Evolutionary conservation across 1,140 invertebrate genomes (phyloP), one percentile per base, ranked within the genome.

Genomic region (Zophobas atratus): DNA sequence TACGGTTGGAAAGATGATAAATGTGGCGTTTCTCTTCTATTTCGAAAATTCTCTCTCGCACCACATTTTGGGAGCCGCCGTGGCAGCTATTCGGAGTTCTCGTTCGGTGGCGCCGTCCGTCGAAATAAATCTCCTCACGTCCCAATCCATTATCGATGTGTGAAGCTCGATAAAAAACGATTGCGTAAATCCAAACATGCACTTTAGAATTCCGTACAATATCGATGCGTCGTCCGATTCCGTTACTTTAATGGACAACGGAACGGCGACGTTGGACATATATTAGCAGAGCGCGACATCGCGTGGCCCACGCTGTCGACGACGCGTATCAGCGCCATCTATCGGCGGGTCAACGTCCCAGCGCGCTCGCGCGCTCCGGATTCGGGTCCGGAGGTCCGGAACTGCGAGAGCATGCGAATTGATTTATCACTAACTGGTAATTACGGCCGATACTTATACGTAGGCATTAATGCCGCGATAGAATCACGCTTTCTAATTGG

Each of bases 201-300:
- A 71, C 6, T n/a, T 74, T 72, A 46, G 70, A 55, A 74, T 77
- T 70, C 57, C 63, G 73, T 76, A 70, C 71, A 73, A 77, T 80
- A 77, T 77, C 76, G 56, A 49, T 77, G 70, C 71, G 75, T 79
- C 75, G 46, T 39, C 32, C 48, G 33, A 76, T 41, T 67, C 76
- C 76, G 76, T 77, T 77, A 77, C 38, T 60, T 77, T 77, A 77
- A 77, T 73, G 70, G 76, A 72, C 63, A 77, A 63, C 56, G 48
- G 56, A n/a, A 67, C 63, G 46, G 63, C 60, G 41, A 32, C 20
- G 20, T 8, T 6, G 38, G 67, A 77, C 34, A 77, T 77, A 77
- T 73, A 77, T 77, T 76, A 77, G 70, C 76, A 71, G 43, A 53
- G 55, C 38, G 55, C 67, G 70, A 76, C 77, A 75, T 70, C 70